Evolutionary conservation across 2,797 vertebrate species (phyloP), one percentile per base, ranked within the genome.

Genomic region (Pantherophis vulpinus): DNA sequence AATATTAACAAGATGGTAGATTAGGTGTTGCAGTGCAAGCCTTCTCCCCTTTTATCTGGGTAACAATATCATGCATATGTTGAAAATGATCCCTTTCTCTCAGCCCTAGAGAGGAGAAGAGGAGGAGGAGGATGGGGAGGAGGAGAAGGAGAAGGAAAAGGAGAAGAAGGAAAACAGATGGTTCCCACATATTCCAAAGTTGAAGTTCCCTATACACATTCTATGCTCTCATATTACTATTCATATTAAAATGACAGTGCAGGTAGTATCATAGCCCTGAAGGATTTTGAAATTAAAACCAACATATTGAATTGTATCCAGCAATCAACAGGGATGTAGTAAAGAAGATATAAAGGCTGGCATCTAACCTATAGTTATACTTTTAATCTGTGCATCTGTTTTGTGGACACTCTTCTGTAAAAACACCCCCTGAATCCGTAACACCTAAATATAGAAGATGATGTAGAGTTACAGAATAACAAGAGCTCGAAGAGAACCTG

Each of bases 361-460:
- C 32, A 12, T 58, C n/a, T 88, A 88, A 12, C 56, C 18, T 42
- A 83, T 47, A 4, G 56, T 88, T 88, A 37, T 59, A 12, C 18
- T 0, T 32, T 58, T 18, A 4, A 18, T 37, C 23, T 59, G 29
- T 47, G 14, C 54, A 59, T 86, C 2, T 63, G 13, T 10, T 18
- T 93, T 94, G 66, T 79, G 32, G 2, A 5, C 93, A 92, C 18
- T 29, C 91, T 87, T 95, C 61, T 63, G 51, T 32, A 37, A 94
- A 47, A 93, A 60, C 27, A 13, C 3, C 23, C 10, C 8, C 37
- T 12, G 20, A 47, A 94, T 13, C 92, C 47, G 92, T 25, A n/a
- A 92, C 37, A 5, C 59, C 94, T 91, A 61, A 59, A 79, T 14
- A 9, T 88, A 74, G 66, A 92, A 92, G 58, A 93, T 55, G 63